These are phyloP conservation scores for Hyperoplus lanceolatus DNA, from an alignment of 2,797 vertebrate species.

Conservation along the genomic window DNA sequence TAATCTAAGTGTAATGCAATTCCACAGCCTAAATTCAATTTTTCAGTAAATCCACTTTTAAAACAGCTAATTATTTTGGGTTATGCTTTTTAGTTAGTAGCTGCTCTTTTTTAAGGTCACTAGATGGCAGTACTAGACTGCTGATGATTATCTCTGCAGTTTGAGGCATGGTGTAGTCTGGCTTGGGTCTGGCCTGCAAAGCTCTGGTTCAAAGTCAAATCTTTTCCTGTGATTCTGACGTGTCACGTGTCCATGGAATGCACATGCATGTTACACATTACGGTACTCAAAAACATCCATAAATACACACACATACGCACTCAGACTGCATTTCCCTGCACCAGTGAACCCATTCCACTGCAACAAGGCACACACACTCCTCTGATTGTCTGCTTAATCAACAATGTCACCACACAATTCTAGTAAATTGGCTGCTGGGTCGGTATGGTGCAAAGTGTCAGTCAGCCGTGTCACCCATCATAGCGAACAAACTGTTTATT, in stretches of 20 bases:
- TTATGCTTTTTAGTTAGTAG: background rate
- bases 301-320: slow-evolving; percentile 10
- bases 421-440: slow-evolving; percentile 69
- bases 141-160: slow-evolving; percentile 43
- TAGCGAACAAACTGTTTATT: slow-evolving; percentile 65
- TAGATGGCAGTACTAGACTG: slow-evolving; percentile 75
- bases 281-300: background rate
- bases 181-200: slow-evolving; percentile 26
- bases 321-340: slow-evolving; percentile 42
- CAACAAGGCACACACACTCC: slow-evolving; percentile 29
- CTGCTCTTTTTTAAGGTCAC: slow-evolving; percentile 38
- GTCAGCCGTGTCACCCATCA: slow-evolving; percentile 78
- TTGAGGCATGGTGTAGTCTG: background rate
- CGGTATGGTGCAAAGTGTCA: slow-evolving; percentile 74
- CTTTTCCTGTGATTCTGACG: slow-evolving; percentile 33
- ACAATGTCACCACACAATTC: slow-evolving; percentile 71
- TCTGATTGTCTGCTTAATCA: slow-evolving; percentile 70
- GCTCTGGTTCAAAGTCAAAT: slow-evolving; percentile 58
- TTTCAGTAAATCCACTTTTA: slow-evolving; percentile 20
- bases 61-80: background rate
- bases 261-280: slow-evolving; percentile 9
- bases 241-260: slow-evolving; percentile 35
- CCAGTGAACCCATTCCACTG: slow-evolving; percentile 40
- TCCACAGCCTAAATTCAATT: slow-evolving; percentile 7
- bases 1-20: slow-evolving; percentile 38